phyloP scores from a whole-genome alignment of 2,113 vertebrate genomes.

The Zingel zingel region DNA sequence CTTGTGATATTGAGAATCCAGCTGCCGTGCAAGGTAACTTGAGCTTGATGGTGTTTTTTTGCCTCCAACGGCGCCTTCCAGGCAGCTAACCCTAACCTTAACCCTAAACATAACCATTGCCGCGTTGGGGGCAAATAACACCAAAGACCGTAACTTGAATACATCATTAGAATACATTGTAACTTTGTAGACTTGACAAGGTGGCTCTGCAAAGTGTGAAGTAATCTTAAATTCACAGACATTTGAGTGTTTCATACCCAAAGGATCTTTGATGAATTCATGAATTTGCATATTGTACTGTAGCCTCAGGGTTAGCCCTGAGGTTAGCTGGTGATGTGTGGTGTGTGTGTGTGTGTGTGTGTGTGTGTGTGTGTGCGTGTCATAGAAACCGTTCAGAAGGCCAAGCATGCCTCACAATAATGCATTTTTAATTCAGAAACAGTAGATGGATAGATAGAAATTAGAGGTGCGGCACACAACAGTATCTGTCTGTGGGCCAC shows the following conservation, averaged over 20 bases:
- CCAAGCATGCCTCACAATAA: not conserved
- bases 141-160: too few relatives aligned
- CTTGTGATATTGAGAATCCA: too few relatives aligned
- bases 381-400: not conserved
- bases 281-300: conserved; percentile 8
- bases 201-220: too few relatives aligned
- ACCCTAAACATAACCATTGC: too few relatives aligned
- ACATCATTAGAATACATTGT: too few relatives aligned
- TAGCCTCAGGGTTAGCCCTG: not conserved
- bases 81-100: too few relatives aligned
- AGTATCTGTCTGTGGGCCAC: not conserved
- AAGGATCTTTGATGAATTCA: conserved; percentile 5
- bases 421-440: not conserved
- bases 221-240: too few relatives aligned
- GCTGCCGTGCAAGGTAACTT: too few relatives aligned
- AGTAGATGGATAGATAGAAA: not conserved
- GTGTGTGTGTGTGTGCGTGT: not conserved
- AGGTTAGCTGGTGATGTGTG: not conserved
- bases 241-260: not conserved
- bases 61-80: too few relatives aligned
- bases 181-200: too few relatives aligned
- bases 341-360: not conserved
- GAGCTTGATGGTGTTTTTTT: too few relatives aligned
- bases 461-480: not conserved
- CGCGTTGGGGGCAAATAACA: too few relatives aligned